These are phyloP conservation scores for Drosophila paulistorum DNA, from an alignment of 1,140 invertebrate species.

Conservation along the genomic window DNA sequence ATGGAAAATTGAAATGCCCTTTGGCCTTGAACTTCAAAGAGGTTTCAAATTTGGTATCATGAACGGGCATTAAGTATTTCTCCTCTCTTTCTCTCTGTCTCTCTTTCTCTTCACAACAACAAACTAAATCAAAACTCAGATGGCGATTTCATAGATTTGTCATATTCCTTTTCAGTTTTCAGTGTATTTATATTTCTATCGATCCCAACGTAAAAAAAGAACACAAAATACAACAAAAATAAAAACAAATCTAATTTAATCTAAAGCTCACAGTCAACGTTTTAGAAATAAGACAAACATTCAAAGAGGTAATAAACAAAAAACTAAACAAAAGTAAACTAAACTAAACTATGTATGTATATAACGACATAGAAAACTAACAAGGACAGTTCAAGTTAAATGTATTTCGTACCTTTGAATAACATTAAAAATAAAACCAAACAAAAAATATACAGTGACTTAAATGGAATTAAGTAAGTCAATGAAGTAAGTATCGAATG, in stretches of 20 bases:
- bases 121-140: not conserved
- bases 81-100: not conserved
- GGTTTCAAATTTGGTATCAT: not conserved
- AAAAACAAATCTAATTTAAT: conserved; percentile 18
- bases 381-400: conserved; percentile 53
- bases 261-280: conserved; percentile 29
- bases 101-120: not conserved
- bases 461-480: not conserved
- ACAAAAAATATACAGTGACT: conserved; percentile 10
- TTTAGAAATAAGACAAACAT: conserved; percentile 14
- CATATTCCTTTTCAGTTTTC: conserved; percentile 7
- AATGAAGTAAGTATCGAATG: too few relatives aligned
- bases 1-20: not conserved
- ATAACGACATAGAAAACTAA: conserved; percentile 36
- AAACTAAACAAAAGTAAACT: not conserved
- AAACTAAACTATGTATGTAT: not conserved
- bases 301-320: conserved; percentile 19
- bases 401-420: conserved; percentile 64
- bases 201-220: conserved; percentile 51
- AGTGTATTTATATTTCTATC: conserved; percentile 45
- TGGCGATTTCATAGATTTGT: not conserved
- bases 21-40: conserved; percentile 5
- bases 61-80: not conserved
- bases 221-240: too few relatives aligned
- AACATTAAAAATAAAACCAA: conserved; percentile 43